These are phyloP conservation scores for Drosophila longiperda DNA, from an alignment of 2,888 invertebrate species.

Conservation along the genomic window DNA sequence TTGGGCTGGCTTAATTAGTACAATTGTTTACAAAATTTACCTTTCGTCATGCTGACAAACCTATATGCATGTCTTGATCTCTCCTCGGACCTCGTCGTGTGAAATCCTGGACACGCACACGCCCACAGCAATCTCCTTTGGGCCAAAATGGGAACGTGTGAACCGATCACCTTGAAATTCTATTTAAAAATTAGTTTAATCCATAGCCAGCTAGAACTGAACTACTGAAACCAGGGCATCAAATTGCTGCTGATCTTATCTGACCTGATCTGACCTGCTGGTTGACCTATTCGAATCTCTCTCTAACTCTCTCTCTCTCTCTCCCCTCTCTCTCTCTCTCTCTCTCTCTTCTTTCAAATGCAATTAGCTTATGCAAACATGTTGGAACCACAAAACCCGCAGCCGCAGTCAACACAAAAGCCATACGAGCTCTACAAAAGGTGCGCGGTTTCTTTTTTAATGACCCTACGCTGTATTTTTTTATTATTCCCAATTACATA, in stretches of 20 bases:
- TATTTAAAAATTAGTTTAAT: constrained; percentile 80
- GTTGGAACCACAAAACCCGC: constrained; percentile 65
- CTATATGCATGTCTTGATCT: constrained; percentile 1
- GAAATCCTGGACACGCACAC: constrained; percentile 74
- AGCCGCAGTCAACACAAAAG: constrained; percentile 49
- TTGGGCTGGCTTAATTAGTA: constrained; percentile 81
- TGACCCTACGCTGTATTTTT: constrained; percentile 31
- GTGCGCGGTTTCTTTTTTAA: constrained; percentile 38
- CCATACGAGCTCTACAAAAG: constrained; percentile 38
- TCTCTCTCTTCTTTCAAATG: constrained; percentile 5
- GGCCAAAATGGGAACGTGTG: constrained; percentile 50
- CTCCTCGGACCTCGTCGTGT: constrained; percentile 34
- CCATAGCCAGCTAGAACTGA: constrained; percentile 38
- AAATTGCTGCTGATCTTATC: constrained; percentile 15
- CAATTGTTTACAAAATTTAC: constrained; percentile 83
- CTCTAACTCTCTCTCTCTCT: background rate
- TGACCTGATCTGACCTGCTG: constrained; percentile 3
- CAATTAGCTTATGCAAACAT: constrained; percentile 56
- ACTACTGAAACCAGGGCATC: constrained; percentile 44
- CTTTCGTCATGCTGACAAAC: constrained; percentile 74
- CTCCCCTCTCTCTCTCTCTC: background rate
- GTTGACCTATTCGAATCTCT: constrained; percentile 1
- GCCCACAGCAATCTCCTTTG: constrained; percentile 56
- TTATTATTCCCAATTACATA: constrained; percentile 23
- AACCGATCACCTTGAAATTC: constrained; percentile 69